phyloP scores from a whole-genome alignment of 2,113 vertebrate species.

The Catharus minimus region DNA sequence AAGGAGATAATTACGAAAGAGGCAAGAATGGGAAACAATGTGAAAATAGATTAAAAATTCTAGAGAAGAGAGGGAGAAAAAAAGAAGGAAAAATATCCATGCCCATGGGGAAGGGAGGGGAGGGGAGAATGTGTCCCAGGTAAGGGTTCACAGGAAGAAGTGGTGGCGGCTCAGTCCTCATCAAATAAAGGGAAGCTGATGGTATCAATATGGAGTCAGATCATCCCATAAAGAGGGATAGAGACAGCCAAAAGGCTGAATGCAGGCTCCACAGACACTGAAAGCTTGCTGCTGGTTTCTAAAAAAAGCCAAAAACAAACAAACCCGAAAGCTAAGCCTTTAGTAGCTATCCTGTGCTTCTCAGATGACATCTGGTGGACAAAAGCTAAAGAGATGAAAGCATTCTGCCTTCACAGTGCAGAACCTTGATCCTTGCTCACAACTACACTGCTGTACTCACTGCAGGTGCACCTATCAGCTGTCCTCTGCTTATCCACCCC shows the following conservation, averaged over 20 bases:
- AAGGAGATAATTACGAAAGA: background rate
- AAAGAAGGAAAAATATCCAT: background rate
- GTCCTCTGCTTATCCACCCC: background rate
- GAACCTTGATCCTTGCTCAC: background rate
- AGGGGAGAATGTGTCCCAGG: background rate
- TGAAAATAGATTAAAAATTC: background rate
- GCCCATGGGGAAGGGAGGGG: too few species aligned
- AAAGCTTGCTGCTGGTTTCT: background rate
- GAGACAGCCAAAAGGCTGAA: background rate
- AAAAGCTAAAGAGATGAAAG: background rate
- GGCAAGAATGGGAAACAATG: background rate
- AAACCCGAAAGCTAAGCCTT: background rate
- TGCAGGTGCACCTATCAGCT: background rate
- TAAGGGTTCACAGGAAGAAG: background rate
- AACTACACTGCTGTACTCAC: background rate
- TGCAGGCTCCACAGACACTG: background rate
- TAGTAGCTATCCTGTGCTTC: background rate
- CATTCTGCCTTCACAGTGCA: background rate
- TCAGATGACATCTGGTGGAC: constrained; percentile 54
- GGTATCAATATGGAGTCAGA: too few species aligned
- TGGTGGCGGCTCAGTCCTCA: background rate
- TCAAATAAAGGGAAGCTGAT: background rate
- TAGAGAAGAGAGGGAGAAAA: background rate
- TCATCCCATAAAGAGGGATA: background rate
- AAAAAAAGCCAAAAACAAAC: background rate